A percentile compares a stretch with the other conserved stretches of the same genome.
Conservation (phyloP, 2,113 vertebrate species). For the Hydropotes inermis region DNA sequence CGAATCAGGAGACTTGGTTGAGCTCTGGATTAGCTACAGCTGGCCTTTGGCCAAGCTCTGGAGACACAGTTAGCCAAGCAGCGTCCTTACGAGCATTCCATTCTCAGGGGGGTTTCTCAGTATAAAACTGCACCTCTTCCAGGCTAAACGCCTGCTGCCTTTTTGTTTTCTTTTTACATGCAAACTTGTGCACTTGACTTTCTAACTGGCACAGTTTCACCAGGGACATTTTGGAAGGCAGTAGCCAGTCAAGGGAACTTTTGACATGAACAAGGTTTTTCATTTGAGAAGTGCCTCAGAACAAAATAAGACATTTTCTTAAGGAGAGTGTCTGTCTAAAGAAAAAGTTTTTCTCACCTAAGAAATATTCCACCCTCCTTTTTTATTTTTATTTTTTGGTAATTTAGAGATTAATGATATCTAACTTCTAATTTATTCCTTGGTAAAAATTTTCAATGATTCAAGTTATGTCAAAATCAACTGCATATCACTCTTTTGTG, state of each 20-base stretch:
- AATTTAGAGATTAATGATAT: slow-evolving; percentile 35
- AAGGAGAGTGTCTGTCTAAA: background rate
- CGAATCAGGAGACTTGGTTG: background rate
- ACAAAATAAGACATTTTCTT: background rate
- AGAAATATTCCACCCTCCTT: background rate
- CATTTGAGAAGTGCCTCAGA: background rate
- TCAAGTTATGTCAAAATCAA: background rate
- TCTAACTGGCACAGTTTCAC: background rate
- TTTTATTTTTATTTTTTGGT: background rate
- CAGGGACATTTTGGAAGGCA: background rate
- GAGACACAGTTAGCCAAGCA: background rate
- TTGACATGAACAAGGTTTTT: background rate
- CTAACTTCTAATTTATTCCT: slow-evolving; percentile 31
- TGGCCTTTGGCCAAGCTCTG: slow-evolving; percentile 6
- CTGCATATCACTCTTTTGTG: background rate
- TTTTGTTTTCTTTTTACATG: background rate
- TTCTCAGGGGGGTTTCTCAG: background rate
- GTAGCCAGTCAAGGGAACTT: background rate
- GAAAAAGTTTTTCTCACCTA: background rate
- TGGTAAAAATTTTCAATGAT: slow-evolving; percentile 26
- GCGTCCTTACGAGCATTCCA: background rate
- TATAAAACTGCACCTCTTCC: background rate
- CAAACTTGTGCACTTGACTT: background rate
- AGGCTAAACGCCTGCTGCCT: background rate
- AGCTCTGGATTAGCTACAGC: background rate